Base-by-base conservation (phyloP, 2,888 invertebrate genomes). In the Cremastinae sp. region DNA sequence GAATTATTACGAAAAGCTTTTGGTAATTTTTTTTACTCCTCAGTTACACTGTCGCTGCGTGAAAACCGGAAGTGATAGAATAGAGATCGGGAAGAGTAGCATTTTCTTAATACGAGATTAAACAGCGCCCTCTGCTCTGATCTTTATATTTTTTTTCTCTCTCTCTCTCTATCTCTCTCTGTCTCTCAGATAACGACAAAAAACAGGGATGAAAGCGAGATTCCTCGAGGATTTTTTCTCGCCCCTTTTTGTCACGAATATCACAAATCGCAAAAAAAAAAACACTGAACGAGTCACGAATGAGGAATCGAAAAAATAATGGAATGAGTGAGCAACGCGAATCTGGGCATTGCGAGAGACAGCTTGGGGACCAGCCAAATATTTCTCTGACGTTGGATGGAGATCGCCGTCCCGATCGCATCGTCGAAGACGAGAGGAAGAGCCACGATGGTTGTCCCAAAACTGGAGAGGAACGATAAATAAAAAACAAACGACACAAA, bases 221-320 rank as follows among this genome's bases (percentile, higher is more conserved):
- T 5, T 28, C 5, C 28, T n/a, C n/a, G n/a, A n/a, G n/a, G 47
- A 12, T n/a, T n/a, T n/a, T n/a, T n/a, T n/a, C n/a, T n/a, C 45
- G 14, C 22, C 53, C 22, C 3, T 20, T 8, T 49, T 66, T 79
- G 70, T 77, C 79, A 73, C 77, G 18, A 74, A 75, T 53, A 51
- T 47, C 9, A 18, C 20, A 53, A 77, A 80, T 84, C 79, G 65
- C 73, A 55, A 39, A 65, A 49, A 49, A 45, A 49, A 56, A 47
- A 51, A 37, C 20, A n/a, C 5, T 35, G 53, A 28, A n/a, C 10
- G 51, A 41, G 39, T 61, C 55, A 49, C 18, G 14, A n/a, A 39
- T 28, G 9, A 28, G 58, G 12, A 53, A 2, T 9, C 8, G 10
- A 22, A 53, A 20, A 53, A 53, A 53, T 12, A 43, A 61, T 4